Evolutionary conservation across 2,888 invertebrate genomes (phyloP), one percentile per base, ranked within the genome.

Genomic region (Mongoloraphidia duomilia): DNA sequence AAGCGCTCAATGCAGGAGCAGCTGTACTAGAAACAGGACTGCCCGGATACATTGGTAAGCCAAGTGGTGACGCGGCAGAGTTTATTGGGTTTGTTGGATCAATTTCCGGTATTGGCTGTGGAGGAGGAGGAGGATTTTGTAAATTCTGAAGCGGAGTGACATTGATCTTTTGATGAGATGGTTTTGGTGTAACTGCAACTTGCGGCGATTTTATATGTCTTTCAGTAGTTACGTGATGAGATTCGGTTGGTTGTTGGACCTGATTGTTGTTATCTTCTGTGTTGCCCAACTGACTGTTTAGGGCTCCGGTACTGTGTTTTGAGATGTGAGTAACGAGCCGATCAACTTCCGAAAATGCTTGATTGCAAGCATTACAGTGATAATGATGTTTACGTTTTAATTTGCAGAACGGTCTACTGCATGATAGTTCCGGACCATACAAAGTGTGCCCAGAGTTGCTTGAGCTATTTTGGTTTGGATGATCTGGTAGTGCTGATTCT

Each of bases 331-430:
- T 74, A 34, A 80, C 72, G 41, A 85, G 66, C 48, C 80, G 73
- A 50, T 80, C 79, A 46, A 80, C 65, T 57, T 84, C 82, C n/a
- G 83, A 81, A 63, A 83, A 84, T 1, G 83, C 83, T 70, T 85
- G 86, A 64, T 84, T 84, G 67, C 87, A 87, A 44, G 82, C 76
- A 60, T 81, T 79, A 65, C 87, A 87, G 61, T 88, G 87, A 61
- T 80, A 84, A 61, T 87, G 86, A 54, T 80, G 79, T 60, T 82
- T 80, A 52, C 82, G 73, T 64, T 85, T 86, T 55, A 86, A 70
- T 63, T 86, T 87, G 66, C 87, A 87, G 63, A 86, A 86, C 5
- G 86, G 84, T 14, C 84, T 70, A 47, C 83, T 80, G 64, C 87
- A 87, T 47, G 77, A 76, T 49, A 75, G 69, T 54, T 80, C 79